Conservation (phyloP, 1,140 invertebrate genomes). For the Cylas formicarius region DNA sequence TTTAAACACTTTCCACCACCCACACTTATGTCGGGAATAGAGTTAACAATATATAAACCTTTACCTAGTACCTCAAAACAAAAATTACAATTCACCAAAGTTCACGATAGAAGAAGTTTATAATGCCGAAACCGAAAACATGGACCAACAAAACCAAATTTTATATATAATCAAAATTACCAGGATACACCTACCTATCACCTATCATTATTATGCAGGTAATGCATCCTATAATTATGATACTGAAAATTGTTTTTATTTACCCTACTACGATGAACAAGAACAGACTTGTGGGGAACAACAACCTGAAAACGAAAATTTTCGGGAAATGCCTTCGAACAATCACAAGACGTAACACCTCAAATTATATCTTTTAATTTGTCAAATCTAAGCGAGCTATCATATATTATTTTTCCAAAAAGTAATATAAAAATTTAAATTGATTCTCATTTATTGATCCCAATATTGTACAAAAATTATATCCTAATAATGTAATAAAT, state of each 20-base stretch:
- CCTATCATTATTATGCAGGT: too few relatives aligned
- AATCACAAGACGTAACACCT: not conserved
- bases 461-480: conserved; percentile 5
- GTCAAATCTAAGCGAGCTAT: conserved; percentile 1
- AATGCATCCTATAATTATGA: too few relatives aligned
- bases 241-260: too few relatives aligned
- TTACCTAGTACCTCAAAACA: not conserved
- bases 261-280: too few relatives aligned
- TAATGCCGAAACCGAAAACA: conserved; percentile 2
- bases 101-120: conserved; percentile 4
- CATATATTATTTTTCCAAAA: conserved; percentile 10
- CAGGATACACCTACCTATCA: too few relatives aligned
- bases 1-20: conserved; percentile 11
- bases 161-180: too few relatives aligned
- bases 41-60: too few relatives aligned
- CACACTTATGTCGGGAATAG: conserved; percentile 6
- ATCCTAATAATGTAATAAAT: conserved; percentile 1
- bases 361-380: not conserved
- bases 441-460: conserved; percentile 14
- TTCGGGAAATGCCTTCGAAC: not conserved
- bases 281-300: too few relatives aligned
- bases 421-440: conserved; percentile 11
- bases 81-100: not conserved
- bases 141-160: not conserved
- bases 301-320: too few relatives aligned